Evolutionary conservation across 1,140 invertebrate species (phyloP).

Genomic region (Doryteuthis pealeii): DNA sequence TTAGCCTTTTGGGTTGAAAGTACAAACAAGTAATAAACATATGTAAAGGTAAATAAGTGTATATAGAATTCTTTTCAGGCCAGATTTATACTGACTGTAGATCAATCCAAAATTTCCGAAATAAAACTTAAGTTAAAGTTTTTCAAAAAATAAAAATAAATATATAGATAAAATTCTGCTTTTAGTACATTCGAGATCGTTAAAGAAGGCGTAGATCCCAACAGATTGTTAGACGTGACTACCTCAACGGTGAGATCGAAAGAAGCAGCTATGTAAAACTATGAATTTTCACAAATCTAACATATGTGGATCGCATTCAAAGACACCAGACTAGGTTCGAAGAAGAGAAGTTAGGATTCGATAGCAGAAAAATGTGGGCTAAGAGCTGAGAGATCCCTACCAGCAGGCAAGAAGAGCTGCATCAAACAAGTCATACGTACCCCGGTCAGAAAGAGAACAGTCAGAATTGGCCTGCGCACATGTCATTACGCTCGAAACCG

Average conservation of each 20-base stretch:
- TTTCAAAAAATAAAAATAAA: too few relatives aligned
- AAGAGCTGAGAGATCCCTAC: not conserved
- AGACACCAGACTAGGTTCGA: not conserved
- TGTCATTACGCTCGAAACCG: not conserved
- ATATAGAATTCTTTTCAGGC: too few relatives aligned
- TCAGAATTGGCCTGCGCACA: not conserved
- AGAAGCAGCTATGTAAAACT: not conserved
- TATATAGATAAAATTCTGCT: too few relatives aligned
- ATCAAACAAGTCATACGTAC: constrained; percentile 2
- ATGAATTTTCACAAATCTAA: too few relatives aligned
- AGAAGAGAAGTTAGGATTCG: not conserved
- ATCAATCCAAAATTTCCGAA: too few relatives aligned
- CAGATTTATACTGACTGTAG: too few relatives aligned
- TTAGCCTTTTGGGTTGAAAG: too few relatives aligned
- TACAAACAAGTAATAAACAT: too few relatives aligned
- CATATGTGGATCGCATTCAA: too few relatives aligned
- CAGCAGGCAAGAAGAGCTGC: not conserved
- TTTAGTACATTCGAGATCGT: too few relatives aligned
- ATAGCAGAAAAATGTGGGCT: not conserved
- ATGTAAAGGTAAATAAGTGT: too few relatives aligned
- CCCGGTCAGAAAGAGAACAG: constrained; percentile 8
- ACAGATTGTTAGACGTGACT: not conserved
- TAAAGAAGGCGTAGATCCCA: not conserved
- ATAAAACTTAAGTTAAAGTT: too few relatives aligned
- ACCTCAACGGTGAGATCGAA: not conserved